Percentiles rank a stretch among this genome's conserved stretches.
Conservation (phyloP, 2,113 vertebrate species). For the Odontophorus gujanensis region DNA sequence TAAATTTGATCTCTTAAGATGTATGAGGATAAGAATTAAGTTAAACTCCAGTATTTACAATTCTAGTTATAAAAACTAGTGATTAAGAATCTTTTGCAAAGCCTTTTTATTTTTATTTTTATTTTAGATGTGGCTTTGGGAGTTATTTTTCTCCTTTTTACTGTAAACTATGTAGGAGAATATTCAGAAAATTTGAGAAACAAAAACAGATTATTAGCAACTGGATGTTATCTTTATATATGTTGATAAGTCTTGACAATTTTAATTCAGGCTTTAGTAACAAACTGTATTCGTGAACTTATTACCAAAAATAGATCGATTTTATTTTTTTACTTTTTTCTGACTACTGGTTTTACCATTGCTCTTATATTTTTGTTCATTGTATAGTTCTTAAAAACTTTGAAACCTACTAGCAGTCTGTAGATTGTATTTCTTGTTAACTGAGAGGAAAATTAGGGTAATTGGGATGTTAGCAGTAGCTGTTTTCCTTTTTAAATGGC, state of each 20-base stretch:
- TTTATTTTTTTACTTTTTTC: neutral
- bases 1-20: slow-evolving; percentile 50
- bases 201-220: neutral
- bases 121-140: neutral
- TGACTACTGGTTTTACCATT: neutral
- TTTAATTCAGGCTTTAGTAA: neutral
- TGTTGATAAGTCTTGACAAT: neutral
- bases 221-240: neutral
- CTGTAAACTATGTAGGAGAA: neutral
- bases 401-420: neutral
- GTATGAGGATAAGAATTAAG: slow-evolving; percentile 9
- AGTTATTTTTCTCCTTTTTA: neutral
- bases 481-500: neutral
- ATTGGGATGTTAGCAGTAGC: neutral
- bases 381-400: neutral
- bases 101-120: neutral
- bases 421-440: neutral
- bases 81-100: neutral
- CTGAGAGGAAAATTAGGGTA: no score
- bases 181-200: neutral
- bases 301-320: neutral
- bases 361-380: neutral
- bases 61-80: neutral
- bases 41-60: slow-evolving; percentile 33
- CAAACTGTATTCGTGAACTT: neutral